Conservation (phyloP, 2,113 vertebrate species). For the Sceloporus undulatus region DNA sequence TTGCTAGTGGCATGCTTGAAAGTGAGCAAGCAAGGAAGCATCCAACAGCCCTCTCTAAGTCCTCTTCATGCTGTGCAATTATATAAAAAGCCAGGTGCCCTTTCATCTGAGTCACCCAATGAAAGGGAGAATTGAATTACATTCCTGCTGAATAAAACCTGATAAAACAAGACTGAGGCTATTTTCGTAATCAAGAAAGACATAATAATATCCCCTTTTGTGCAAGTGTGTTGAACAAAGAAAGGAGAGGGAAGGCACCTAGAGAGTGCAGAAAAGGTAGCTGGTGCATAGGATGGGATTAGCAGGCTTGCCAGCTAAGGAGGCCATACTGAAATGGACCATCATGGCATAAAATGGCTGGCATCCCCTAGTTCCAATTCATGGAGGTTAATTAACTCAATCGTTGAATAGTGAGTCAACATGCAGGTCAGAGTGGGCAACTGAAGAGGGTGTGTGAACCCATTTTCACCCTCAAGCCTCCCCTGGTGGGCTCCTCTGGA, state of each 20-base stretch:
- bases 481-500: too few relatives aligned
- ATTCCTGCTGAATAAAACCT: constrained; percentile 11
- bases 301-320: background rate
- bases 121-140: constrained; percentile 34
- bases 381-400: too few relatives aligned
- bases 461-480: too few relatives aligned
- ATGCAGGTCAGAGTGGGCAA: too few relatives aligned
- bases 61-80: background rate
- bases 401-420: too few relatives aligned
- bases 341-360: background rate
- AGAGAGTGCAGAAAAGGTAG: background rate
- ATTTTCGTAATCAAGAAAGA: constrained; percentile 40
- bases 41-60: background rate
- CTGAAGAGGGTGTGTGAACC: too few relatives aligned
- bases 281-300: background rate
- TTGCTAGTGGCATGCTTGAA: background rate
- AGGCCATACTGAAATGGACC: background rate
- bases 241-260: constrained; percentile 5
- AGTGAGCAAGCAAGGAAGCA: background rate
- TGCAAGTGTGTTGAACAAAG: background rate
- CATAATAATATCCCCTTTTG: constrained; percentile 13
- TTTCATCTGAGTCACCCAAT: constrained; percentile 10
- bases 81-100: constrained; percentile 33
- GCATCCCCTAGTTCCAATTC: too few relatives aligned
- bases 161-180: constrained; percentile 29